Evolutionary conservation across 2,113 vertebrate species (phyloP).

Genomic region (Rhabdornis inornatus): DNA sequence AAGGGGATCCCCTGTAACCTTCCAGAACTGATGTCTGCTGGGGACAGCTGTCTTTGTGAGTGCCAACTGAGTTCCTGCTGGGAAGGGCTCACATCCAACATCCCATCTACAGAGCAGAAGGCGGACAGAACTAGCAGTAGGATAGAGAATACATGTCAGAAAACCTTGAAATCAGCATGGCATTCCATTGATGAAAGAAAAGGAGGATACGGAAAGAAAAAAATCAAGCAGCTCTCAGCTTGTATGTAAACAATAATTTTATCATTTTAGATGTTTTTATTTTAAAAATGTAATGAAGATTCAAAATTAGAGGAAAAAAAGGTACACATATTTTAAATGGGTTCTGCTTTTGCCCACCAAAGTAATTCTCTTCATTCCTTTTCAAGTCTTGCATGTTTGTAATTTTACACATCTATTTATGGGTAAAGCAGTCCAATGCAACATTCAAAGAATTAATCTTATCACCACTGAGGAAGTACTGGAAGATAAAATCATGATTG

Average conservation of each 20-base stretch:
- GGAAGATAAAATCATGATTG: constrained; percentile 50
- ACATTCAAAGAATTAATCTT: constrained; percentile 54
- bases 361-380: not conserved
- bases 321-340: not conserved
- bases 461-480: constrained; percentile 37
- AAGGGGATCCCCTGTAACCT: constrained; percentile 64
- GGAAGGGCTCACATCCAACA: constrained; percentile 23
- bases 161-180: not conserved
- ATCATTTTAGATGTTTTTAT: not conserved
- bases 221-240: not conserved
- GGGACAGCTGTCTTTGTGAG: constrained; percentile 22
- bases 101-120: constrained; percentile 6
- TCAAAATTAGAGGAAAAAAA: not conserved
- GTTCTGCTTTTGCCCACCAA: not conserved
- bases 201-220: not conserved
- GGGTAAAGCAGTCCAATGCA: not conserved
- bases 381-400: not conserved
- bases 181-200: not conserved
- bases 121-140: not conserved
- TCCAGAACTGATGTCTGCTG: constrained; percentile 42
- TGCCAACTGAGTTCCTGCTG: constrained; percentile 27
- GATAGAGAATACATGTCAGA: not conserved
- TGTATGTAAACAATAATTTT: not conserved
- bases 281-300: not conserved
- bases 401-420: constrained; percentile 34